Percentiles rank a stretch among this genome's conserved stretches.
These are phyloP conservation scores for Melanerpes aurifrons DNA, from an alignment of 2,113 vertebrate species.

Conservation along the genomic window DNA sequence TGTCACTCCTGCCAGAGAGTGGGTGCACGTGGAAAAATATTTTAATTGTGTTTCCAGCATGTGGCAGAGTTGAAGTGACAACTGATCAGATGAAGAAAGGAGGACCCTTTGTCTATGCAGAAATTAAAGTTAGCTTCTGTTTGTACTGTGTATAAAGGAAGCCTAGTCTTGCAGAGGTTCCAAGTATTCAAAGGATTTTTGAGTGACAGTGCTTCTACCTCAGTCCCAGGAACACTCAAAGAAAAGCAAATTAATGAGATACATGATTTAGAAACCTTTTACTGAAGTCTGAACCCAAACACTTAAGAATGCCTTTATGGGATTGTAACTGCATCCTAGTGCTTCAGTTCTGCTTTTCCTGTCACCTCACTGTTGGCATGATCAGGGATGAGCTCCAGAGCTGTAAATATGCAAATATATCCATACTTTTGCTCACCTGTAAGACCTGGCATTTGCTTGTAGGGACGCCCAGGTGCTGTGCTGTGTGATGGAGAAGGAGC, in stretches of 20 bases:
- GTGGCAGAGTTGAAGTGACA: neutral
- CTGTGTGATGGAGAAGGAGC: neutral
- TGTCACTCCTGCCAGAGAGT: neutral
- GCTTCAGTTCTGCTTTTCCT: neutral
- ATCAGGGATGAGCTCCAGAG: neutral
- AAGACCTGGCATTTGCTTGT: neutral
- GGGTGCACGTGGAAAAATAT: constrained; percentile 15
- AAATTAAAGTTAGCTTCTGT: neutral
- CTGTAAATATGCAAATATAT: neutral
- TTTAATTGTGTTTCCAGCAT: constrained; percentile 28
- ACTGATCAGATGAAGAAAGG: neutral
- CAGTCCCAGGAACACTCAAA: neutral
- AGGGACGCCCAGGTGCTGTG: neutral
- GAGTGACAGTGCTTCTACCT: neutral
- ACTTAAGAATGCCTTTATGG: neutral
- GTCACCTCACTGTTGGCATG: neutral
- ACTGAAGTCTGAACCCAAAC: neutral
- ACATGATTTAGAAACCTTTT: neutral
- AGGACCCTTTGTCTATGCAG: neutral
- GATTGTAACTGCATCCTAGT: neutral
- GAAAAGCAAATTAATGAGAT: neutral
- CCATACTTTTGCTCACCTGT: neutral
- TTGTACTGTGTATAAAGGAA: neutral
- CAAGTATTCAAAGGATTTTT: neutral
- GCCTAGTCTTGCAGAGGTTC: neutral